Evolutionary conservation across 2,888 invertebrate genomes (phyloP), one percentile per base, ranked within the genome.

Genomic region (Argyra leucocephala): DNA sequence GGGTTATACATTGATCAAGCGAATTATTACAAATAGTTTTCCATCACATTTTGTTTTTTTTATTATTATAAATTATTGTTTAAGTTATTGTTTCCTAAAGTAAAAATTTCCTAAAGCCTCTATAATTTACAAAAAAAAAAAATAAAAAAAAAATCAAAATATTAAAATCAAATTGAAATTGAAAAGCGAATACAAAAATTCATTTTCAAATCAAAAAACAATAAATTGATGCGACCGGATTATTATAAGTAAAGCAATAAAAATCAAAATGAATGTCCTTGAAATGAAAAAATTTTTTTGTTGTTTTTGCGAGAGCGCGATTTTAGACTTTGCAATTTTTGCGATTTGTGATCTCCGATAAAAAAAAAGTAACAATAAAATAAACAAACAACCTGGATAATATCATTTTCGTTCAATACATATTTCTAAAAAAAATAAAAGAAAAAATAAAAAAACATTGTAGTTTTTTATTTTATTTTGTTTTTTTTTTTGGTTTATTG

Each of bases 181-280:
- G 15, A 37, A 10, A 37, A 37, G 9, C 4, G n/a, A 26, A 26
- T 6, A 37, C 3, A 37, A 15, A 37, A 37, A 15, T 37, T 37
- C 15, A 9, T 37, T 37, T 37, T 37, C 48, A 48, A 48, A 48
- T 48, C 48, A 48, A 48, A n/a, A 48, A 48, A 48, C 48, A 48
- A 48, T 48, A 48, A 48, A 48, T 48, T 48, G 48, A 48, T 48
- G 48, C 48, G 48, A n/a, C n/a, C 18, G 48, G n/a, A 48, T n/a
- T 48, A 48, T 48, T 31, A 31, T 7, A 31, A 31, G 31, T 31
- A 48, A 48, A 18, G 5, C 48, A 48, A 48, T 48, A 48, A 48
- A 48, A 48, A 48, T n/a, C 1, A 48, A 48, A 48, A 48, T 48
- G 48, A 48, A 48, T 48, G 48, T 48, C 48, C 48, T 48, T 48